Conservation (phyloP, 2,888 invertebrate genomes). For the Acanthosepion pharaonis region DNA sequence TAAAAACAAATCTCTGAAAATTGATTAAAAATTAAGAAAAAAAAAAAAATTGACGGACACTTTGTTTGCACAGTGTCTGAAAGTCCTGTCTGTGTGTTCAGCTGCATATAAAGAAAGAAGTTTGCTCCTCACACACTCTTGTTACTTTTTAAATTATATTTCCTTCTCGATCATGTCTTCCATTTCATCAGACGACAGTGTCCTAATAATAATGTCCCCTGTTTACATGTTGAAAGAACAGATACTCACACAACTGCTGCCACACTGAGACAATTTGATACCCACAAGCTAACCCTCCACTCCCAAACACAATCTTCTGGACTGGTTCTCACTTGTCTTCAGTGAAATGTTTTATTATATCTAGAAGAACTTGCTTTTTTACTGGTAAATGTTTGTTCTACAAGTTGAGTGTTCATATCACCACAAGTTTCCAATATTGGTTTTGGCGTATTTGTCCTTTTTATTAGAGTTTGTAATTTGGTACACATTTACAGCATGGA, state of each 20-base stretch:
- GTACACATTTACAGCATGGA: neutral
- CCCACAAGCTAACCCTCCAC: neutral
- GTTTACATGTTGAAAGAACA: neutral
- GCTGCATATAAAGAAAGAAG: neutral
- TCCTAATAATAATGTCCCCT: neutral
- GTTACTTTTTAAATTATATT: slow-evolving; percentile 3
- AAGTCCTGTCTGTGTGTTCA: neutral
- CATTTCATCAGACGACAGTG: neutral
- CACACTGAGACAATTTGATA: neutral
- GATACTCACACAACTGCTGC: neutral
- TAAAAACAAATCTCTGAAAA: too few species aligned
- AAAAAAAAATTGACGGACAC: too few species aligned
- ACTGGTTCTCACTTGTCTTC: neutral
- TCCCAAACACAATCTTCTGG: neutral
- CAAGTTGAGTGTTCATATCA: neutral
- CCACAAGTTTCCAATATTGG: neutral
- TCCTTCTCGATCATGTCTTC: neutral
- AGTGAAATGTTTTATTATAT: neutral
- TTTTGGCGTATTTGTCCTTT: neutral
- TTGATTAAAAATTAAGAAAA: too few species aligned
- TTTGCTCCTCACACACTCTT: neutral
- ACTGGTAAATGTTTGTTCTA: neutral
- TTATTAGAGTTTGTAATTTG: neutral
- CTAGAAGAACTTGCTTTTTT: neutral
- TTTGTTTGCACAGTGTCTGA: neutral